Evolutionary conservation across 2,888 invertebrate species (phyloP).

Genomic region (Eilema depressum): DNA sequence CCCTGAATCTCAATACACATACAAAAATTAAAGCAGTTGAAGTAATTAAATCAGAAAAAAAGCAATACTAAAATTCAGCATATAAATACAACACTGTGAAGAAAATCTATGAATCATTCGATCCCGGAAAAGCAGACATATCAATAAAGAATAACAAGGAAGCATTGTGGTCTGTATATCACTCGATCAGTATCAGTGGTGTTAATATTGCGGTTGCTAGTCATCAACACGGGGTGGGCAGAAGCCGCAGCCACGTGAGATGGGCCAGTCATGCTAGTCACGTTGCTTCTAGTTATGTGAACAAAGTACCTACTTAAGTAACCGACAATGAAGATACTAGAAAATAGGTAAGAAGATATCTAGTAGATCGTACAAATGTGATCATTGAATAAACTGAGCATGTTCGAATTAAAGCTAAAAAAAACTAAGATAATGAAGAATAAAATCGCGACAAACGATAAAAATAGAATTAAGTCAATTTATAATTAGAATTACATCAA

Average conservation of each 20-base stretch:
- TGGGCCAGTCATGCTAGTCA: constrained; percentile 30
- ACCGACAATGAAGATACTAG: neutral
- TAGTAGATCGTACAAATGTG: neutral
- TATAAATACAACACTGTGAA: neutral
- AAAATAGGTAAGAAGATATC: neutral
- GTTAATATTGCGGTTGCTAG: constrained; percentile 46
- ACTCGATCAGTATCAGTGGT: constrained; percentile 47
- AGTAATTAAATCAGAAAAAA: neutral
- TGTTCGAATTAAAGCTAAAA: no score
- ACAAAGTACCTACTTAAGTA: neutral
- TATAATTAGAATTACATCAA: neutral
- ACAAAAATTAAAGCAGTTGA: neutral
- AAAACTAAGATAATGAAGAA: neutral
- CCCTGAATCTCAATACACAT: neutral
- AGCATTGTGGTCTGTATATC: constrained; percentile 48
- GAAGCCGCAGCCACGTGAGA: constrained; percentile 25
- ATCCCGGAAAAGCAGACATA: constrained; percentile 42
- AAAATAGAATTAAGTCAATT: neutral
- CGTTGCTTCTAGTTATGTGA: constrained; percentile 14
- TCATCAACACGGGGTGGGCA: constrained; percentile 30
- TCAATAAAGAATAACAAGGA: constrained; percentile 45
- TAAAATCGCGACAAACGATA: neutral
- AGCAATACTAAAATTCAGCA: neutral
- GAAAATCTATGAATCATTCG: constrained; percentile 23
- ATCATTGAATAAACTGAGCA: no score